Evolutionary conservation across 2,797 vertebrate species (phyloP), one percentile per base, ranked within the genome.

Genomic region (Apodemus agrarius): DNA sequence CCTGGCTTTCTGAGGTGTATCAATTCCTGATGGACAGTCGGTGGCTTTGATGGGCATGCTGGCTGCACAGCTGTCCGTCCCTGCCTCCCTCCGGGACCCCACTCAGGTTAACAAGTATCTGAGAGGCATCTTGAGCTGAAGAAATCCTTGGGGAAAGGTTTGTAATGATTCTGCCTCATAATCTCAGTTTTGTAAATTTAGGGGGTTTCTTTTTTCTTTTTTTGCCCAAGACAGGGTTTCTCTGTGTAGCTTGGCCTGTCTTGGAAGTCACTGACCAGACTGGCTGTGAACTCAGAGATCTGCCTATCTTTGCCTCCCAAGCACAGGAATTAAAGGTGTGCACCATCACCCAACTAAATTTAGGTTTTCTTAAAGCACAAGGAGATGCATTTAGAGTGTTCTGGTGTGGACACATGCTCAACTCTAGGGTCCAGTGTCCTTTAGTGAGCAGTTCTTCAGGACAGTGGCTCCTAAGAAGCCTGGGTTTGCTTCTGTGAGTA

Each of bases 1-100:
- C 29, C 31, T 86, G 57, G 11, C 43, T 80, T 95, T 96, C 78
- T 92, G 91, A 89, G 75, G 75, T 83, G 31, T 83, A 12, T 95
- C 37, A 22, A 1, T 95, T 96, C n/a, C 67, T 65, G 57, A 16
- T 93, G 52, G n/a, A n/a, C 26, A 34, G 75, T 86, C 67, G 65
- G 52, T 83, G 85, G 61, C 29, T 82, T 2, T 59, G 76, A 65
- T 24, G 84, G 31, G 57, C 63, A 57, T 67, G 12, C 34, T 43
- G 10, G 31, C 69, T 54, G 61, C 87, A 91, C 3, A 72, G 10
- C 93, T 49, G 12, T 63, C 65, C 24, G 85, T 84, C 54, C 90
- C 4, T 10, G 0, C 69, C 24, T 72, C 24, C 43, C 37, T 59
- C n/a, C 43, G 1, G 78, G 93, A 3, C 34, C 14, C 69, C 21